Conservation (phyloP, 1,140 invertebrate genomes). For the Temnothorax nylanderi region DNA sequence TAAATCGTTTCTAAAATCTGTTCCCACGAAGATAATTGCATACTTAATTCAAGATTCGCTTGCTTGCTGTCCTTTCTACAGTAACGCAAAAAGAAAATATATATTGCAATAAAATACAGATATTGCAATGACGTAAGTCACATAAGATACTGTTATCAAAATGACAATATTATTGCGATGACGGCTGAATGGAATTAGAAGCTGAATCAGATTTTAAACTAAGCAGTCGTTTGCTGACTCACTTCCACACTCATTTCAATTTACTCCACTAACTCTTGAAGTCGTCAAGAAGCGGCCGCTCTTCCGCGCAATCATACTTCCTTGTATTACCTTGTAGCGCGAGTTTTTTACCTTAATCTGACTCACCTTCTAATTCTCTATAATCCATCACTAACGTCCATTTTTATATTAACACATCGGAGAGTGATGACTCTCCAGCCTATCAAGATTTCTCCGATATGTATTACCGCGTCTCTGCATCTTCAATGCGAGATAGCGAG, state of each 20-base stretch:
- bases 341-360: slow-evolving; percentile 15
- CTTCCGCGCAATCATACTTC: slow-evolving; percentile 20
- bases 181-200: slow-evolving; percentile 11
- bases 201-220: slow-evolving; percentile 38
- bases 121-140: background rate
- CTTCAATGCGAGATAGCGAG: background rate
- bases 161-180: slow-evolving; percentile 6
- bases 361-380: background rate
- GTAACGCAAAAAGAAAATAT: background rate
- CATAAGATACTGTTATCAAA: slow-evolving; percentile 1
- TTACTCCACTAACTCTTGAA: slow-evolving; percentile 22
- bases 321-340: background rate
- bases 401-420: background rate
- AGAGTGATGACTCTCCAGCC: background rate
- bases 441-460: background rate
- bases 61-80: background rate
- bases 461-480: background rate
- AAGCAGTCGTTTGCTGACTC: slow-evolving; percentile 45
- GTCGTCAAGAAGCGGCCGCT: slow-evolving; percentile 40
- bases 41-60: background rate
- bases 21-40: slow-evolving; percentile 5
- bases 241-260: slow-evolving; percentile 37
- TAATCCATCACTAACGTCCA: background rate
- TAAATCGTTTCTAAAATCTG: background rate
- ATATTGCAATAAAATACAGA: no score